A percentile compares a stretch with the other conserved stretches of the same genome.
Evolutionary conservation across 2,797 vertebrate genomes (phyloP).

Genomic region (Leucoraja ocellata): DNA sequence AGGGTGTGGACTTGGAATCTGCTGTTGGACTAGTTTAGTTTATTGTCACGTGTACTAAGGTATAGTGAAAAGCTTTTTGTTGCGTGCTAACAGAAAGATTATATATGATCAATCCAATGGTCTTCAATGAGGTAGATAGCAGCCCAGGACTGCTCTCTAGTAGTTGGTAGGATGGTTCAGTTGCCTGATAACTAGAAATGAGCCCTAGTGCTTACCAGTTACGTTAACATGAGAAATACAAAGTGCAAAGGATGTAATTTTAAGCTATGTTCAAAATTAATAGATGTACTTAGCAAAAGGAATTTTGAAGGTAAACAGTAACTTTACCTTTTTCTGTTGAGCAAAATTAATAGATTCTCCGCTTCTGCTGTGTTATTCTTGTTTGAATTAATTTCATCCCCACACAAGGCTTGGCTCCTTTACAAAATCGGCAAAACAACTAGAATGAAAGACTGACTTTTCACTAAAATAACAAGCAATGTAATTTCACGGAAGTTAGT

Average conservation of each 20-base stretch:
- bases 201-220: neutral
- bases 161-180: too few relatives aligned
- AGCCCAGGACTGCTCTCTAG: too few relatives aligned
- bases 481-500: conserved; percentile 8
- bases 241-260: neutral
- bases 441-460: conserved; percentile 3
- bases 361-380: neutral
- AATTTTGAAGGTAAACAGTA: neutral
- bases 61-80: too few relatives aligned
- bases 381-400: neutral
- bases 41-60: too few relatives aligned
- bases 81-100: too few relatives aligned
- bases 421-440: neutral
- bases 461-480: conserved; percentile 20
- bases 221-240: neutral
- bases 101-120: too few relatives aligned
- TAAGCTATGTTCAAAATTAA: neutral
- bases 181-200: neutral
- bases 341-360: neutral
- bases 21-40: too few relatives aligned
- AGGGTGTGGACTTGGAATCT: too few relatives aligned
- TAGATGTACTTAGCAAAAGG: neutral
- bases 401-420: neutral
- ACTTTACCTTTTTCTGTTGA: neutral
- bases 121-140: too few relatives aligned